Base-by-base conservation (phyloP, 1,140 invertebrate species). In the Pararge aegeria region DNA sequence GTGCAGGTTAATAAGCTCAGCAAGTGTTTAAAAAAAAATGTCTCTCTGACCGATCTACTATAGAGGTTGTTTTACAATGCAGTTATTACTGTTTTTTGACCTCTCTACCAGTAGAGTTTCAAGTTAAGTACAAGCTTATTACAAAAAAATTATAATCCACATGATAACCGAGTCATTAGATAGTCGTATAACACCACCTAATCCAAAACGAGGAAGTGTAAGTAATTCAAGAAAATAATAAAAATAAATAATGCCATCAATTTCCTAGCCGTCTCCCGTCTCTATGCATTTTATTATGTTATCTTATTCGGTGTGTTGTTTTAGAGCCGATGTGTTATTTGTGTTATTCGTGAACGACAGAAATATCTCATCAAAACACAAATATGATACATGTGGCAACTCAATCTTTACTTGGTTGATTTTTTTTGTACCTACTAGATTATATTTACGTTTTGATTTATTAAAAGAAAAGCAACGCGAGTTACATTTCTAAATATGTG, bases 351-450 rank as follows among this genome's bases (percentile, higher is more conserved):
- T 65, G 70, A 68, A 61, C 59, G 48, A 55, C 73, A 73, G 75
- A 80, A 81, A 84, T 85, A 85, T 80, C 77, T 76, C 75, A 68
- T 61, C 56, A 66, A 70, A 81, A 80, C 77, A 77, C 80, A 82
- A 80, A 77, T 79, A 81, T 79, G 81, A 82, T 87, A 76, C 83
- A 84, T 83, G 77, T 84, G 80, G 70, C 70, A 68, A 73, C 80
- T 87, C 75, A 83, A 87, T 84, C 73, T n/a, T 60, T 49, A 51
- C 37, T 70, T 73, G 67, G 73, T 72, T 68, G 64, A 66, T 74
- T 73, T 80, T 75, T 75, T 49, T 49, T 49, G 20, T 13, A 70
- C 62, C 56, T 42, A 10, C 59, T 65, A 73, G 0, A 19, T 73
- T 70, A n/a, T 82, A 75, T 78, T 75, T 55, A 55, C 18, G 53